Evolutionary conservation across 2,797 vertebrate species (phyloP), one percentile per base, ranked within the genome.

Genomic region (Dipus sagitta): DNA sequence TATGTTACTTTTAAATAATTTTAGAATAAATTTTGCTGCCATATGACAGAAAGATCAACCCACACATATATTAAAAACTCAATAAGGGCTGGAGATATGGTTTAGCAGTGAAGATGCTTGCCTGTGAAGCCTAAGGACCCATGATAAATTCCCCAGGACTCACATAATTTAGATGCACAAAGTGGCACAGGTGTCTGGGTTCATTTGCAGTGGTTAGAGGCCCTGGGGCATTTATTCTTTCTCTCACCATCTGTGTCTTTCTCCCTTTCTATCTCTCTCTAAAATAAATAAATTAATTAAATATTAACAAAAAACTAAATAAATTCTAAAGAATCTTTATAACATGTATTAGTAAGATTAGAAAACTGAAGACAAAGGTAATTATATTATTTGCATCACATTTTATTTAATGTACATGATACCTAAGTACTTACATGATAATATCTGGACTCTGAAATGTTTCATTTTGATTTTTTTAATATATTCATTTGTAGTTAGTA

Each of bases 401-500:
- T 38, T 38, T 38, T 38, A 38, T 38, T 38, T 38, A 38, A 38
- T 38, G 38, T 38, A 38, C 38, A 38, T 38, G 38, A 38, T 38
- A 38, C 38, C 38, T 38, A 38, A 38, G 38, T 38, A 94, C 86
- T 83, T 93, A 34, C 15, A 54, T 70, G 26, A 75, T 10, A 75
- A 54, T 79, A 52, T 60, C 32, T 86, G 75, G 9, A 91, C 62
- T 72, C 52, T 68, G 20, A 82, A 14, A 70, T 7, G 7, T 28
- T 91, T 91, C 3, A n/a, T 79, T 83, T 86, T 30, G 13, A 54
- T n/a, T 80, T 81, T 75, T 62, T 54, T 84, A 87, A 60, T 65
- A 71, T 75, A 65, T 77, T 21, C 12, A 17, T 72, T 76, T 90
- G 38, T 64, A 5, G 1, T 52, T 72, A 85, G 91, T 71, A 80